Conservation (phyloP, 2,113 vertebrate genomes). For the Leucopsar rothschildi region DNA sequence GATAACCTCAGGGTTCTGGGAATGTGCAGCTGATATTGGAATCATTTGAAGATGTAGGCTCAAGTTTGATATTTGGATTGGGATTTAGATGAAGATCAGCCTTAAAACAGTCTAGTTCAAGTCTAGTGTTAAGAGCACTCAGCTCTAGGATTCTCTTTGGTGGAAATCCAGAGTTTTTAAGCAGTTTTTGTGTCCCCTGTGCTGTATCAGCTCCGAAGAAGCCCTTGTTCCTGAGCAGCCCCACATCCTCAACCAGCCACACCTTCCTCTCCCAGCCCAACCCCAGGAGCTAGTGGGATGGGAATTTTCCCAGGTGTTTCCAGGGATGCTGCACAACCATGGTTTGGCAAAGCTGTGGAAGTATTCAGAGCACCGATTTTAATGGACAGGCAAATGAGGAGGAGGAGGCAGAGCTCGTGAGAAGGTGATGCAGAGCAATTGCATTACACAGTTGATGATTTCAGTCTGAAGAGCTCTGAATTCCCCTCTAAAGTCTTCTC, state of each 20-base stretch:
- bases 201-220: background rate
- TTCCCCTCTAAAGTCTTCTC: conserved; percentile 12
- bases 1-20: background rate
- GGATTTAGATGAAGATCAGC: background rate
- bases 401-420: background rate
- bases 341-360: background rate
- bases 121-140: background rate
- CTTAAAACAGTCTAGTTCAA: background rate
- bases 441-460: background rate
- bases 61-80: background rate
- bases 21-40: background rate
- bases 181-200: background rate
- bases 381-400: background rate
- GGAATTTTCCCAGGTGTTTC: background rate
- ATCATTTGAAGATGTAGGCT: background rate
- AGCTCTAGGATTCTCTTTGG: background rate
- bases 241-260: background rate
- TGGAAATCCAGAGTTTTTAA: background rate
- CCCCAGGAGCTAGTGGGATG: background rate
- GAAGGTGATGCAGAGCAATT: background rate
- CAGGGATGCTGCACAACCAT: background rate
- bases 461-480: background rate
- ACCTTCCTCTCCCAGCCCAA: background rate
- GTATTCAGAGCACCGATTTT: background rate
- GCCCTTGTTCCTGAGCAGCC: background rate